Base-by-base conservation (phyloP, 2,888 invertebrate species). In the Malacosoma neustria region DNA sequence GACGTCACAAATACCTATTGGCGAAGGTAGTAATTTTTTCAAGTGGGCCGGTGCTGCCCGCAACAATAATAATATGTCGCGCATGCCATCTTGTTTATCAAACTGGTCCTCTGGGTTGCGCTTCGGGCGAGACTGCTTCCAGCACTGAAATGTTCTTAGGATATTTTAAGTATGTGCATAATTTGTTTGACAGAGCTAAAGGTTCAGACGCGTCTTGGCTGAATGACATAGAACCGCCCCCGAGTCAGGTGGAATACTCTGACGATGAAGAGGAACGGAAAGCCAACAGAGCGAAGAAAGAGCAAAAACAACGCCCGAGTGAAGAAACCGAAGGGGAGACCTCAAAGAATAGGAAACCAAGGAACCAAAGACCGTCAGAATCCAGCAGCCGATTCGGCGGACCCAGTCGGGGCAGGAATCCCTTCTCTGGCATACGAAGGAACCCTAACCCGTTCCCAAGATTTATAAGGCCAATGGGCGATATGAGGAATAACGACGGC, bases 121-220 rank as follows among this genome's bases (percentile, higher is more conserved):
- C n/a, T n/a, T n/a, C n/a, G n/a, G n/a, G n/a, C n/a, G n/a, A n/a
- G n/a, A n/a, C n/a, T n/a, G n/a, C n/a, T n/a, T n/a, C n/a, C n/a
- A n/a, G n/a, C n/a, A n/a, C n/a, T n/a, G n/a, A n/a, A n/a, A n/a
- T n/a, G 3, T 22, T 33, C 2, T 11, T 30, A 11, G 6, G 4
- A 32, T 12, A 9, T 30, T 9, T 34, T 13, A 34, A 37, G 41
- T 43, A 14, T 29, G 2, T 11, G 6, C 33, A 29, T 22, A n/a
- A 30, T 22, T 22, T 32, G 13, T 29, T 14, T 65, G 58, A 43
- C 79, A 95, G 93, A 68, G 71, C 91, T 38, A 93, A 92, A 73
- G 97, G 96, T 3, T 92, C 92, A 1, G 97, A 98, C 84, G 96
- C 96, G 1, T 93, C 95, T 0, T 96, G 95, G 93, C 88, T 92